Evolutionary conservation across 2,797 vertebrate genomes (phyloP).

Genomic region (Dipus sagitta): DNA sequence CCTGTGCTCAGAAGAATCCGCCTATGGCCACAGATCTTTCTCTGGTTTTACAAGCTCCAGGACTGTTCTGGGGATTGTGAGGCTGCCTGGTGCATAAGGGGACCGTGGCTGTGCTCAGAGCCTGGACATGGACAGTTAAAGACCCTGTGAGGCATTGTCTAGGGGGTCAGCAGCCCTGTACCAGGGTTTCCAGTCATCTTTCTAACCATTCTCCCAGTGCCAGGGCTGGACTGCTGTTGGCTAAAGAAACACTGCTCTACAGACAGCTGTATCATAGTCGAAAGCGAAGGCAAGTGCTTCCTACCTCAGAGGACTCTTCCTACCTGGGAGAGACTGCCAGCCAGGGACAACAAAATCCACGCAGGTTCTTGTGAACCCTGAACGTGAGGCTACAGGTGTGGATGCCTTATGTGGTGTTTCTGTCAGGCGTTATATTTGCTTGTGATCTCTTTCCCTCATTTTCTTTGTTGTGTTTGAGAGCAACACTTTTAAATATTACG

Average conservation of each 20-base stretch:
- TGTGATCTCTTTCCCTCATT: background rate
- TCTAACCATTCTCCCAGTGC: background rate
- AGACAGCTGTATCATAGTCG: too few species aligned
- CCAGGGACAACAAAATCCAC: fast-evolving
- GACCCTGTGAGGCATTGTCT: background rate
- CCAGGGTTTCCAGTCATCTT: background rate
- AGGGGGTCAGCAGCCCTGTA: too few species aligned
- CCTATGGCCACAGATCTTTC: background rate
- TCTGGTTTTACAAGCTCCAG: background rate
- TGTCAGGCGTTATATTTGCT: background rate
- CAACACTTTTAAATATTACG: background rate
- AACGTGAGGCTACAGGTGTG: too few species aligned
- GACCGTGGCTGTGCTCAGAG: too few species aligned
- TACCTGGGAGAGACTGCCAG: background rate
- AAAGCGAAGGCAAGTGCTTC: background rate
- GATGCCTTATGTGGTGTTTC: background rate
- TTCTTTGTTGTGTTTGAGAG: background rate
- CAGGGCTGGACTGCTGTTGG: background rate
- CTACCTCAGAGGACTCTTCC: background rate
- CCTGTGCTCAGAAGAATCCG: background rate
- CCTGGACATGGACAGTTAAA: background rate
- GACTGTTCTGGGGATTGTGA: background rate
- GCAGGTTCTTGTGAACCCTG: background rate
- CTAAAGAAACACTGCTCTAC: too few species aligned
- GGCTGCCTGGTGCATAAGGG: background rate